These are phyloP conservation scores for Magallana angulata DNA, from an alignment of 1,140 invertebrate species.

Conservation along the genomic window DNA sequence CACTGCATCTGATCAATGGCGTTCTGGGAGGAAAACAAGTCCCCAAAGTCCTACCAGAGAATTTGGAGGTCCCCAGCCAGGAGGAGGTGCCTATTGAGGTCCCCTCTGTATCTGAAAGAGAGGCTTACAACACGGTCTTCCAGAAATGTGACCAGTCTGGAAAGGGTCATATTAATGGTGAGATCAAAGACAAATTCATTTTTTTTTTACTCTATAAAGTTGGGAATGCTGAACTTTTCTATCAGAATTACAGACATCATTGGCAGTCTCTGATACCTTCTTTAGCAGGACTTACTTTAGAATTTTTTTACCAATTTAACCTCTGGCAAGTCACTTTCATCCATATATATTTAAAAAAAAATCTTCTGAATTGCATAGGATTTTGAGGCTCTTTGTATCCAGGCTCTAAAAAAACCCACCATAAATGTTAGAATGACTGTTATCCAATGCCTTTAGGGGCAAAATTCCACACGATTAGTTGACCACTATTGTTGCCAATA, in stretches of 20 bases:
- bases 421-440: background rate
- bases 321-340: too few species aligned
- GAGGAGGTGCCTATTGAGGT: constrained; percentile 49
- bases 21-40: constrained; percentile 63
- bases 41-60: constrained; percentile 65
- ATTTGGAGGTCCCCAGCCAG: constrained; percentile 59
- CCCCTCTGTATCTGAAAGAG: constrained; percentile 61
- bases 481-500: background rate
- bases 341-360: background rate
- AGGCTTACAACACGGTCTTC: constrained; percentile 69
- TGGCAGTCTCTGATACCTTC: too few species aligned
- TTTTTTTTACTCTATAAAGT: too few species aligned
- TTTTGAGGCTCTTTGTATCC: background rate
- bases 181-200: background rate
- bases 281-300: too few species aligned
- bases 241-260: too few species aligned
- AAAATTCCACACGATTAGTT: background rate
- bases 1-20: constrained; percentile 71
- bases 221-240: too few species aligned
- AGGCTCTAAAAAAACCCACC: background rate
- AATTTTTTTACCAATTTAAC: too few species aligned
- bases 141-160: constrained; percentile 59
- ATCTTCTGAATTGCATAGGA: background rate
- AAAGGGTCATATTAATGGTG: constrained; percentile 66
- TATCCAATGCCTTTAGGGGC: background rate